Evolutionary conservation across 2,113 vertebrate genomes (phyloP), one percentile per base, ranked within the genome.

Genomic region (Peucedramus taeniatus): DNA sequence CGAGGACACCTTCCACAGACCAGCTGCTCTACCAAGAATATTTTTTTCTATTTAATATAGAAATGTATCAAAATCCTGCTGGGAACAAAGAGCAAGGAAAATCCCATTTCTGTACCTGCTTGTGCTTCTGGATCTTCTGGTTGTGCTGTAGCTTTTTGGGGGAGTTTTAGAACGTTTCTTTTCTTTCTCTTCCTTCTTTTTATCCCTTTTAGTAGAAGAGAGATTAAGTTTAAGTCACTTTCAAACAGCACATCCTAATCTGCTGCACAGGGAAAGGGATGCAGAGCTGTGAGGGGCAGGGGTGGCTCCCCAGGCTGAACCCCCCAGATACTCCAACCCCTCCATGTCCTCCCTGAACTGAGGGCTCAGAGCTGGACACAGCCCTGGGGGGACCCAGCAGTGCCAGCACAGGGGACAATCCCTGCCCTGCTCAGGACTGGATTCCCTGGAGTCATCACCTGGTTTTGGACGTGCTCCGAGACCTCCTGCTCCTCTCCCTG

Each of bases 91-190:
- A 6, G 26, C 10, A 27, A 33, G 24, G 61, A 26, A 33, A 35
- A 33, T 2, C 2, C 21, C 6, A 5, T 18, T 7, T 39, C 74
- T 69, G 95, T 95, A 99, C 99, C 99, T 99, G 97, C 97, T 99
- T 88, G 98, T 98, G 97, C 99, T 99, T 94, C 99, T 98, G 44
- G 99, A 99, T 78, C 99, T 98, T 71, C 99, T 98, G 54, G 99
- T 98, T 87, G 99, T 99, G 98, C 99, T 99, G 94, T 99, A 99
- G 96, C 99, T 99, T 98, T 99, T 99, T 59, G 99, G 99, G 17
- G 99, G 99, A 20, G 99, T 99, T 98, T 99, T 99, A 11, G 99
- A 99, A 64, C 99, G 98, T 94, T 99, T 99, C 95, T 99, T 99
- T 45, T 98, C 98, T 95, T 99, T 99, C 56, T 99, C 99, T 97